Evolutionary conservation across 2,797 vertebrate genomes (phyloP).

Genomic region (Xenopus petersii): DNA sequence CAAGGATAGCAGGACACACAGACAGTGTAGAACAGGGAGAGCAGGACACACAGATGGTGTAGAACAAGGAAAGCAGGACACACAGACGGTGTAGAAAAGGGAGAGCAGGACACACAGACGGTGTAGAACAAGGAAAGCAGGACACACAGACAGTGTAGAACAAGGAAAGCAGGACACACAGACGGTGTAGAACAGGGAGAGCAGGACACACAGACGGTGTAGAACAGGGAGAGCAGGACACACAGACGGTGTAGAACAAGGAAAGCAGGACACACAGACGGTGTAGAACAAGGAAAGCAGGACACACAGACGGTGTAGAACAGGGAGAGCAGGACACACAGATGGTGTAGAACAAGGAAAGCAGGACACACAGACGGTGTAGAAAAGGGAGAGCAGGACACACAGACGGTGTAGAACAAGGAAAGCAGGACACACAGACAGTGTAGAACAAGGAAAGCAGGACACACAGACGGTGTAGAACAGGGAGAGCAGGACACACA

Average conservation of each 20-base stretch:
- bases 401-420: slow-evolving; percentile 14
- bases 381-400: slow-evolving; percentile 28
- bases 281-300: slow-evolving; percentile 26
- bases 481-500: slow-evolving; percentile 37
- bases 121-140: slow-evolving; percentile 26
- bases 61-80: not conserved
- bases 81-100: slow-evolving; percentile 14
- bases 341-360: slow-evolving; percentile 20
- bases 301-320: slow-evolving; percentile 15
- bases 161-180: slow-evolving; percentile 37
- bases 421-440: slow-evolving; percentile 37
- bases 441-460: slow-evolving; percentile 26
- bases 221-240: slow-evolving; percentile 29
- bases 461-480: slow-evolving; percentile 15
- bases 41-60: slow-evolving; percentile 19
- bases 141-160: slow-evolving; percentile 17
- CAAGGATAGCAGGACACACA: slow-evolving; percentile 47
- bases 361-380: slow-evolving; percentile 17
- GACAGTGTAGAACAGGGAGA: slow-evolving; percentile 22
- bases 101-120: slow-evolving; percentile 36
- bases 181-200: slow-evolving; percentile 21
- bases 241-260: slow-evolving; percentile 14
- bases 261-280: slow-evolving; percentile 35
- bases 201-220: slow-evolving; percentile 17
- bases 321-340: slow-evolving; percentile 37